Evolutionary conservation across 2,888 invertebrate species (phyloP).

Genomic region (Eucera pruinosa): DNA sequence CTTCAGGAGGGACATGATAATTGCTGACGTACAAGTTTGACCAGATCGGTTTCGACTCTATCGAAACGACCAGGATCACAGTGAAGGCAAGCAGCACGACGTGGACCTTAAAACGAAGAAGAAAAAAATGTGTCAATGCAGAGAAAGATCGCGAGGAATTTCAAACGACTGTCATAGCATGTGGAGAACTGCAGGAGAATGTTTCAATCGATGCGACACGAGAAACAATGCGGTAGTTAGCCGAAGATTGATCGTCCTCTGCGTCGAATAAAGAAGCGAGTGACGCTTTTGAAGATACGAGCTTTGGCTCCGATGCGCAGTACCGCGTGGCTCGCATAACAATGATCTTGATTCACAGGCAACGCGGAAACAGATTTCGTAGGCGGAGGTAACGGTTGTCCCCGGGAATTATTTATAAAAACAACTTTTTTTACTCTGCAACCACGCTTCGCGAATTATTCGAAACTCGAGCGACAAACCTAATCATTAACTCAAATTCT

Average conservation of each 20-base stretch:
- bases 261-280: conserved; percentile 34
- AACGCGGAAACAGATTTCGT: conserved; percentile 50
- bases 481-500: background rate
- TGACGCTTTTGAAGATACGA: conserved; percentile 46
- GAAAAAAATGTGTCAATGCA: background rate
- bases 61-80: conserved; percentile 37
- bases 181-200: background rate
- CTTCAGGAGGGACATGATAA: conserved; percentile 39
- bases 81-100: conserved; percentile 26
- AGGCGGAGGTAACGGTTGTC: conserved; percentile 40
- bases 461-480: background rate
- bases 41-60: conserved; percentile 53
- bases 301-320: conserved; percentile 34
- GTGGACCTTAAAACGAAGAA: conserved; percentile 29
- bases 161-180: too few relatives aligned
- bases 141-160: background rate
- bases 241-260: conserved; percentile 14
- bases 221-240: conserved; percentile 39
- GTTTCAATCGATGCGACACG: background rate
- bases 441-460: background rate
- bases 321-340: conserved; percentile 38
- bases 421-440: background rate
- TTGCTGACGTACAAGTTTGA: conserved; percentile 23
- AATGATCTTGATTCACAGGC: conserved; percentile 33
- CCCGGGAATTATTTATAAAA: conserved; percentile 34